Base-by-base conservation (phyloP, 2,113 vertebrate species). In the Prionailurus bengalensis region DNA sequence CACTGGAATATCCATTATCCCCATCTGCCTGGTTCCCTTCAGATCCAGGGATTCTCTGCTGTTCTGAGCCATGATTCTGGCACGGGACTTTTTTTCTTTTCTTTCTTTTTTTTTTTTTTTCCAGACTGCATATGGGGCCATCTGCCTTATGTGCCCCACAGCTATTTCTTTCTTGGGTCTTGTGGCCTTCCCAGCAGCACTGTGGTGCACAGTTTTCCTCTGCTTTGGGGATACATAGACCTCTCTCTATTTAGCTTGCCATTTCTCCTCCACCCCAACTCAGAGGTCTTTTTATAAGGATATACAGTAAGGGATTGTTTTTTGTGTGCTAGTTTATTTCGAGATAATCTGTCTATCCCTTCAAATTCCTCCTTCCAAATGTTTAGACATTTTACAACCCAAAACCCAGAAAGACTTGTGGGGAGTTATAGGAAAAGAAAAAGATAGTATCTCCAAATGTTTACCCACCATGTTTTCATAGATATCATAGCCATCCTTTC, bases 1-100 rank as follows among this genome's bases (percentile, higher is more conserved):
- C 71, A 58, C 70, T 66, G 53, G 12, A 84, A 66, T 42, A 29
- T 51, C 25, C 13, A 11, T 80, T 85, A 23, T 76, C 8, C 36
- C 91, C 88, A 63, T 91, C 76, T 91, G 58, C 42, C 80, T 66
- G 42, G 16, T 87, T 80, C 27, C 39, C 48, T 55, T 89, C 29
- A 51, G 51, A 85, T 80, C 70, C 78, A 96, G 86, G 73, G 66
- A 92, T 84, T 89, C n/a, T 94, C 31, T 65, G 42, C 36, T 92
- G 0, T 79, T 89, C 65, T 70, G n/a, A 90, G 76, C 42, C 31
- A 23, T 70, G 58, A 53, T 76, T 76, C 70, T 81, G 85, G 51
- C 74, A 48, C 55, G 51, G 61, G 86, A 16, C 27, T 80, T 78
- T 79, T 42, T 68, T 81, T 7, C 19, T 25, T 65, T 21, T 10